Percentiles rank a stretch among this genome's conserved stretches.
These are phyloP conservation scores for Calosoma granatense DNA, from an alignment of 1,140 invertebrate genomes.

Conservation along the genomic window DNA sequence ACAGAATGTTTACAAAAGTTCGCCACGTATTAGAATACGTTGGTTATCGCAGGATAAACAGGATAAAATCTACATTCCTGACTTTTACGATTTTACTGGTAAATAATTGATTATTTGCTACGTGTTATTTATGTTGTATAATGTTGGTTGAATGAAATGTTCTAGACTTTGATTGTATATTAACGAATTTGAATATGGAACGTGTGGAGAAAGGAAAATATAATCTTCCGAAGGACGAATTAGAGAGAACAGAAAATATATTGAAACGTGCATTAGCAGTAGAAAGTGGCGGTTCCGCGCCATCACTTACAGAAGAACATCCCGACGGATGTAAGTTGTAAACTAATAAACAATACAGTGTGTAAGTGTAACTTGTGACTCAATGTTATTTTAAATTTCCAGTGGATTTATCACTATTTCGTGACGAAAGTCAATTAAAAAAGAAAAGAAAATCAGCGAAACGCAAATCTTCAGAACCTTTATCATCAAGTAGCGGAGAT, in stretches of 20 bases:
- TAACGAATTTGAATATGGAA: conserved; percentile 73
- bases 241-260: conserved; percentile 70
- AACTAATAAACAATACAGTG: not conserved
- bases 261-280: conserved; percentile 72
- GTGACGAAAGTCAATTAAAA: conserved; percentile 67
- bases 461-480: conserved; percentile 20
- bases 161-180: conserved; percentile 78
- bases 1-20: conserved; percentile 82
- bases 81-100: conserved; percentile 84
- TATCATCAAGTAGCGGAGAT: conserved; percentile 9
- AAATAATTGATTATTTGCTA: conserved; percentile 21
- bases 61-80: conserved; percentile 68
- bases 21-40: conserved; percentile 72
- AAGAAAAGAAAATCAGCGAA: conserved; percentile 39
- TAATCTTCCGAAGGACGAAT: conserved; percentile 58
- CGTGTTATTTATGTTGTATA: not conserved
- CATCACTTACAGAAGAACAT: conserved; percentile 68
- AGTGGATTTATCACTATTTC: conserved; percentile 72
- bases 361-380: not conserved
- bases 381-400: conserved; percentile 25
- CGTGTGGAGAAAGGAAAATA: conserved; percentile 62
- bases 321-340: conserved; percentile 76
- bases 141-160: conserved; percentile 19
- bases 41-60: conserved; percentile 72
- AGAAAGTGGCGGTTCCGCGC: conserved; percentile 57